phyloP scores from a whole-genome alignment of 2,113 vertebrate species.

The Marmota flaviventris region DNA sequence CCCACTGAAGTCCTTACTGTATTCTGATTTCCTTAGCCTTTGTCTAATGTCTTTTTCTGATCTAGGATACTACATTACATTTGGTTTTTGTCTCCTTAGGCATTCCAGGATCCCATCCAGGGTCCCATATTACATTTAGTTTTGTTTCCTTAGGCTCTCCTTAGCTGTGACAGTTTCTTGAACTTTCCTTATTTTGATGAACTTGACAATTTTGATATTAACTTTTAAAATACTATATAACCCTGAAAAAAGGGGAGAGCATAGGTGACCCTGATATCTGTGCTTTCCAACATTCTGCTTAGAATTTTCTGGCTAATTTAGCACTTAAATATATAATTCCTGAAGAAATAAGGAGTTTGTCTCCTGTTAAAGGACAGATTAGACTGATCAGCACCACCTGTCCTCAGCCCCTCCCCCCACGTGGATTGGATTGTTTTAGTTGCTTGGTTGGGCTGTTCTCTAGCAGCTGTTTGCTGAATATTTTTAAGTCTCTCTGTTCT shows the following conservation, averaged over 20 bases:
- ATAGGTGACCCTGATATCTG: not conserved
- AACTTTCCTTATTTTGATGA: conserved; percentile 53
- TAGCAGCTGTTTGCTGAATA: conserved; percentile 67
- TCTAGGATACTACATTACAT: not conserved
- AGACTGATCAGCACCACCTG: conserved; percentile 61
- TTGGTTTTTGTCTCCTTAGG: conserved; percentile 25
- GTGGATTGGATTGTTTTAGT: conserved; percentile 62
- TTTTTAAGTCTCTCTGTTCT: conserved; percentile 79
- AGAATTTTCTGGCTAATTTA: conserved; percentile 38
- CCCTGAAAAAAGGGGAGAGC: not conserved
- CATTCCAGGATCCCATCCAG: not conserved
- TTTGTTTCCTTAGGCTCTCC: not conserved
- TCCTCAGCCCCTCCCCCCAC: not conserved
- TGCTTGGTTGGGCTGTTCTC: conserved; percentile 49
- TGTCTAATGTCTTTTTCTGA: conserved; percentile 39
- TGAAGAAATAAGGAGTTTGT: conserved; percentile 26
- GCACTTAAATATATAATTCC: conserved; percentile 30
- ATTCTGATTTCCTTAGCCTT: conserved; percentile 41
- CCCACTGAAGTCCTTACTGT: not conserved
- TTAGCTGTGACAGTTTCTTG: conserved; percentile 17
- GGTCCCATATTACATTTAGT: not conserved
- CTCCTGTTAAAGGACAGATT: conserved; percentile 19
- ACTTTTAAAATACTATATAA: conserved; percentile 38
- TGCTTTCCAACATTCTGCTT: not conserved
- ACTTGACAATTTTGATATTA: conserved; percentile 23